phyloP scores from a whole-genome alignment of 2,888 invertebrate species.

The Thyatira batis region DNA sequence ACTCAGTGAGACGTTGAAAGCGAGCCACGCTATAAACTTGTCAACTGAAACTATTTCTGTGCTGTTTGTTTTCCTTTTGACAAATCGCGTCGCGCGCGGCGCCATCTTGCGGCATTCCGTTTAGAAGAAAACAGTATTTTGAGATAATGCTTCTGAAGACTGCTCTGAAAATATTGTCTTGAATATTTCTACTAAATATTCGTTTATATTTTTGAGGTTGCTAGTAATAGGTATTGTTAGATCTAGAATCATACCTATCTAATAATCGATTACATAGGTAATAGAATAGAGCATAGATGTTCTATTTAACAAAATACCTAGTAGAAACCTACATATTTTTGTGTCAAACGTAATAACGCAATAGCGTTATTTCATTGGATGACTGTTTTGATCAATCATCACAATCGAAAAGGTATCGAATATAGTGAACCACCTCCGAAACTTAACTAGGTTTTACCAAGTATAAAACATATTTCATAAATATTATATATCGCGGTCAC shows the following conservation, averaged over 20 bases:
- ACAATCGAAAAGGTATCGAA: conserved; percentile 8
- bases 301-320: too few relatives aligned
- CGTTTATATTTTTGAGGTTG: too few relatives aligned
- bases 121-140: conserved; percentile 29
- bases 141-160: neutral
- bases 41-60: conserved; percentile 77
- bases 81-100: conserved; percentile 67
- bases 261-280: too few relatives aligned
- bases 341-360: too few relatives aligned
- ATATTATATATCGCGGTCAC: conserved; percentile 70
- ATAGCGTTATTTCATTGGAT: too few relatives aligned
- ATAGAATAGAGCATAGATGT: too few relatives aligned
- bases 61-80: conserved; percentile 78
- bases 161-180: too few relatives aligned
- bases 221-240: too few relatives aligned
- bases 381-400: too few relatives aligned
- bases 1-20: conserved; percentile 31
- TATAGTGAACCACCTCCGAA: conserved; percentile 19
- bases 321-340: too few relatives aligned
- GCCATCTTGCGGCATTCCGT: conserved; percentile 65
- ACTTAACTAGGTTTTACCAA: conserved; percentile 50
- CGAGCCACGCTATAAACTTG: conserved; percentile 71
- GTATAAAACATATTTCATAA: conserved; percentile 66
- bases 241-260: too few relatives aligned
- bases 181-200: too few relatives aligned